These are phyloP conservation scores for Yoshiicerus persimilis DNA, from an alignment of 1,140 invertebrate species.

Conservation along the genomic window DNA sequence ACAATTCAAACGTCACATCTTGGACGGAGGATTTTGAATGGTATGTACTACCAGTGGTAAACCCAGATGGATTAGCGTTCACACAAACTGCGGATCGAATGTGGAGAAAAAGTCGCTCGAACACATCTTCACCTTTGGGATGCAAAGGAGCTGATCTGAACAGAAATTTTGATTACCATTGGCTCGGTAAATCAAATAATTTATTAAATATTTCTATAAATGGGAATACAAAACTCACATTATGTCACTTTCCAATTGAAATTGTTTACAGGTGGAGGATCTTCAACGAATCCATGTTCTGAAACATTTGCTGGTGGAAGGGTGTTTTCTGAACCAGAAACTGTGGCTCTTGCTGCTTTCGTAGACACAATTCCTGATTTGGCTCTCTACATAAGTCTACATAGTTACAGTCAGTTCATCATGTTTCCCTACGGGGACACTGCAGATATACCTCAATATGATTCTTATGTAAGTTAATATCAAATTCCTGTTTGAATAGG, in stretches of 20 bases:
- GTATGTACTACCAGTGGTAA: conserved; percentile 67
- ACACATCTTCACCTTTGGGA: neutral
- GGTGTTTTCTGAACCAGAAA: conserved; percentile 75
- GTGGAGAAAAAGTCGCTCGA: conserved; percentile 49
- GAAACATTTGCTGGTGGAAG: conserved; percentile 69
- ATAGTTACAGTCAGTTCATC: conserved; percentile 62
- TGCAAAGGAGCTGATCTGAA: conserved; percentile 51
- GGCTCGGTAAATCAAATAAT: conserved; percentile 41
- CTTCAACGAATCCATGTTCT: conserved; percentile 66
- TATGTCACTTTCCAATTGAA: neutral
- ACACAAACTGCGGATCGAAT: conserved; percentile 54
- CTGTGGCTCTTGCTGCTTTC: conserved; percentile 54
- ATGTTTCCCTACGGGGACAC: conserved; percentile 61
- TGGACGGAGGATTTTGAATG: conserved; percentile 60
- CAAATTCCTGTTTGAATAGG: too few relatives aligned
- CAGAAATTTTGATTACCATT: conserved; percentile 50
- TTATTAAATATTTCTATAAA: too few relatives aligned
- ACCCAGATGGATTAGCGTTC: conserved; percentile 73
- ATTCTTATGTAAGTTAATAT: conserved; percentile 58
- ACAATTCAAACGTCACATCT: conserved; percentile 51
- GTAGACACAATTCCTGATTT: conserved; percentile 33
- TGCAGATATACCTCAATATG: conserved; percentile 58
- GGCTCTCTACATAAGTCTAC: conserved; percentile 52
- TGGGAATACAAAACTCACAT: too few relatives aligned
- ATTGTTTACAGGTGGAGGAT: conserved; percentile 62